Percentiles rank a stretch among this genome's conserved stretches.
These are phyloP conservation scores for Netelia melanura DNA, from an alignment of 2,888 invertebrate species.

Conservation along the genomic window DNA sequence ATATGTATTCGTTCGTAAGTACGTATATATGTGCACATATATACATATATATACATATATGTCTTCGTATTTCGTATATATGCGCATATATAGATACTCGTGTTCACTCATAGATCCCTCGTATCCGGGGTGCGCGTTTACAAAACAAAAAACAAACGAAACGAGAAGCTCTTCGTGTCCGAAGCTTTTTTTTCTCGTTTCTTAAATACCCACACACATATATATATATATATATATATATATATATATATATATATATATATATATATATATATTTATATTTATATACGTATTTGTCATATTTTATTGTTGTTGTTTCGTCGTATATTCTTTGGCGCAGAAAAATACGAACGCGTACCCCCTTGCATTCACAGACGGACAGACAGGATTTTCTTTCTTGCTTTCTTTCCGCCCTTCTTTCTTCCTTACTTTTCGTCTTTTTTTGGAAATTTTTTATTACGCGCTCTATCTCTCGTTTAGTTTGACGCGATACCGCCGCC, in stretches of 20 bases:
- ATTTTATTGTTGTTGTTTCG: slow-evolving; percentile 18
- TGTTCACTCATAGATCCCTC: slow-evolving; percentile 78
- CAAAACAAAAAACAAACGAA: slow-evolving; percentile 56
- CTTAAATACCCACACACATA: background rate
- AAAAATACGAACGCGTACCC: slow-evolving; percentile 49
- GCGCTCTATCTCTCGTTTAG: slow-evolving; percentile 40
- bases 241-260: slow-evolving; percentile 1
- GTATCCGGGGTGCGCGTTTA: slow-evolving; percentile 76
- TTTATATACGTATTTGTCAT: slow-evolving; percentile 11
- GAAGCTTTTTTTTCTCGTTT: slow-evolving; percentile 51
- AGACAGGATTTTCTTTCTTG: slow-evolving; percentile 47
- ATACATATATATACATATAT: slow-evolving; percentile 30
- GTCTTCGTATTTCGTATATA: slow-evolving; percentile 6
- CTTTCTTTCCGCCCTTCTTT: slow-evolving; percentile 50
- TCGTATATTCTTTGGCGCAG: slow-evolving; percentile 38
- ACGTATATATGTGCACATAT: slow-evolving; percentile 31
- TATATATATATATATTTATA: slow-evolving; percentile 1
- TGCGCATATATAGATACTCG: slow-evolving; percentile 41
- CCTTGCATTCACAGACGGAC: slow-evolving; percentile 61
- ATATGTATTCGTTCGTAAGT: slow-evolving; percentile 47
- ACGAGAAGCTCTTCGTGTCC: slow-evolving; percentile 48
- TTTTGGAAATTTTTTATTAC: slow-evolving; percentile 24
- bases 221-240: background rate
- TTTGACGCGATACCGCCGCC: slow-evolving; percentile 35
- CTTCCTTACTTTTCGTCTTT: slow-evolving; percentile 52